These are phyloP conservation scores for Phlogophora meticulosa DNA, from an alignment of 2,888 invertebrate genomes.

Conservation along the genomic window DNA sequence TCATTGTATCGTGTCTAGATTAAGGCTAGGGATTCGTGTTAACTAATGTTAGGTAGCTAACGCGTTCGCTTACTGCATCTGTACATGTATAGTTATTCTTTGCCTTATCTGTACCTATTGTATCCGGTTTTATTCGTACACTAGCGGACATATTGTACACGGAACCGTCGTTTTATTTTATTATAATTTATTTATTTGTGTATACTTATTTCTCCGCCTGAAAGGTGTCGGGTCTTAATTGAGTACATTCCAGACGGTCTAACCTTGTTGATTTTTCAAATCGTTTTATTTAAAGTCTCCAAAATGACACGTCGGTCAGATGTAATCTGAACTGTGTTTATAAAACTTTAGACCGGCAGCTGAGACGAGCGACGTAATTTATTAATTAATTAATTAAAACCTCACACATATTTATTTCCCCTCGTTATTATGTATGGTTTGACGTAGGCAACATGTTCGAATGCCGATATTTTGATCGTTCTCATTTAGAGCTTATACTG, in stretches of 20 bases:
- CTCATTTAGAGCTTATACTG: conserved; percentile 86
- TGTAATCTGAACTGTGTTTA: conserved; percentile 85
- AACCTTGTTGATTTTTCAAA: conserved; percentile 86
- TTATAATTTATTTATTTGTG: conserved; percentile 73
- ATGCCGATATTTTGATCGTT: conserved; percentile 77
- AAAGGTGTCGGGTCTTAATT: conserved; percentile 89
- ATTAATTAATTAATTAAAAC: conserved; percentile 57
- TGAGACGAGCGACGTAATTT: conserved; percentile 61
- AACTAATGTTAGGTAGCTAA: conserved; percentile 88
- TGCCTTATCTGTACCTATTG: conserved; percentile 70
- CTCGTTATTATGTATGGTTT: conserved; percentile 60
- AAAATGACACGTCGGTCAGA: conserved; percentile 76
- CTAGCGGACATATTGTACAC: conserved; percentile 44
- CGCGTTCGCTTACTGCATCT: conserved; percentile 86
- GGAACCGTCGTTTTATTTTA: conserved; percentile 65
- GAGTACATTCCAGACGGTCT: conserved; percentile 90
- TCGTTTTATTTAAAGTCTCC: conserved; percentile 69
- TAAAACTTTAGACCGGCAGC: conserved; percentile 78
- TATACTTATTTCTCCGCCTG: conserved; percentile 85
- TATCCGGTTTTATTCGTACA: conserved; percentile 62
- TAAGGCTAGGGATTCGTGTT: conserved; percentile 89
- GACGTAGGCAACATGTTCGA: conserved; percentile 54
- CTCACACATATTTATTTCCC: conserved; percentile 51
- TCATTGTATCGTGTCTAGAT: conserved; percentile 83
- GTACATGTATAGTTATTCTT: conserved; percentile 76